Base-by-base conservation (phyloP, 1,140 invertebrate genomes). In the Saxidomus purpurata region DNA sequence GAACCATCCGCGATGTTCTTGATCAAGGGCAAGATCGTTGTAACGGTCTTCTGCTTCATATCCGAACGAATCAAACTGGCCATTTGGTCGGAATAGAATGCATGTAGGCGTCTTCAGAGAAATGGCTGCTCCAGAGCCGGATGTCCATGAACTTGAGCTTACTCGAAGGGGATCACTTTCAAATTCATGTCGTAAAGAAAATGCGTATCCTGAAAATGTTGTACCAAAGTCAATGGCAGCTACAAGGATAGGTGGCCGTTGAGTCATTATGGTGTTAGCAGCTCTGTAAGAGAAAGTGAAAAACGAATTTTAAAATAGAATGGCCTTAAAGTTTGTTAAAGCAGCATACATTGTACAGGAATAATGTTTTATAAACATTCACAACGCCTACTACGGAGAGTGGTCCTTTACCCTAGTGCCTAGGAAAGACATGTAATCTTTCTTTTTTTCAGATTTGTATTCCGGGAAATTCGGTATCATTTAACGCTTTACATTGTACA, bases 191-290 rank as follows among this genome's bases (percentile, higher is more conserved):
- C 94, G 95, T 87, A 97, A 96, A 47, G 96, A 96, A 91, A 96
- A 97, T 0, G 97, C 96, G 92, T 97, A 97, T 0, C 97, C 97
- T 59, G 95, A 96, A 91, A 96, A 97, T 0, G 97, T 97, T 0
- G 97, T 97, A 2, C 97, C 97, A 90, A 97, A 96, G 93, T 97
- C 97, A 69, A 97, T 96, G 8, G 97, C 96, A 2, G 97, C 96
- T 0, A 97, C 96, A 0, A 97, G 34, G 8, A 80, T 31, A 49
- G 28, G 40, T n/a, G n/a, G 13, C 40, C 40, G 22, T n/a, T n/a
- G 9, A 93, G 96, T 97, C 93, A 98, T 76, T 28, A 69, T 28
- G 28, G n/a, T n/a, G n/a, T n/a, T n/a, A n/a, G n/a, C n/a, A n/a
- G n/a, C n/a, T n/a, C n/a, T n/a, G n/a, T n/a, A n/a, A n/a, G n/a